Evolutionary conservation across 2,797 vertebrate genomes (phyloP).

Genomic region (Labroides dimidiatus): DNA sequence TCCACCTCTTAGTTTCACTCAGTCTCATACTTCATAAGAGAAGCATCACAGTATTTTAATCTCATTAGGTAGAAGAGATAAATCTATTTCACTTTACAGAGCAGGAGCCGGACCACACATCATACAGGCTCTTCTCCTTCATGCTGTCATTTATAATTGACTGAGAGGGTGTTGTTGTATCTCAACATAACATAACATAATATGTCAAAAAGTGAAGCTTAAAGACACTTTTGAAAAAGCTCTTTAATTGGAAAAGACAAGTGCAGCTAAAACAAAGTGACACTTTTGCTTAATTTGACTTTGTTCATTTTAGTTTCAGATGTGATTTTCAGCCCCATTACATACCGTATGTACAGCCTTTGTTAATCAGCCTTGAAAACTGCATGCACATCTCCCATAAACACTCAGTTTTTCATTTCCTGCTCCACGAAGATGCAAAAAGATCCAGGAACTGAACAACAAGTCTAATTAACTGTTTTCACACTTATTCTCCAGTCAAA

Average conservation of each 20-base stretch:
- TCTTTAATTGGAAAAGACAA: conserved; percentile 32
- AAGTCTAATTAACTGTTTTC: conserved; percentile 64
- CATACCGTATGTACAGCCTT: conserved; percentile 24
- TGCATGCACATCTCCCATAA: conserved; percentile 23
- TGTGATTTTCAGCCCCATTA: conserved; percentile 36
- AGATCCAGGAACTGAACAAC: conserved; percentile 34
- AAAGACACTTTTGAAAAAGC: conserved; percentile 17
- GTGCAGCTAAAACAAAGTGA: conserved; percentile 37
- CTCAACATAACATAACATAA: conserved; percentile 27
- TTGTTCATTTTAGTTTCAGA: conserved; percentile 25
- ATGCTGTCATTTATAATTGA: conserved; percentile 11
- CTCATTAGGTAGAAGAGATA: conserved; percentile 56
- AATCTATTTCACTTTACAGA: conserved; percentile 42
- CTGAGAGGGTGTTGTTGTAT: conserved; percentile 22
- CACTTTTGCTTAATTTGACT: conserved; percentile 26
- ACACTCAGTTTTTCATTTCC: conserved; percentile 34
- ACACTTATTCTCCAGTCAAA: conserved; percentile 60
- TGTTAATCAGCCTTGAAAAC: conserved; percentile 33
- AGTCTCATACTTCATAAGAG: conserved; percentile 37
- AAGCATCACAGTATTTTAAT: conserved; percentile 49
- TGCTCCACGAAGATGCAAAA: conserved; percentile 34
- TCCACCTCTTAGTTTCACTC: conserved; percentile 52
- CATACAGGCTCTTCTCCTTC: conserved; percentile 12
- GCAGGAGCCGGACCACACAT: conserved; percentile 39
- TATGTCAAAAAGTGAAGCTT: conserved; percentile 22